phyloP scores from a whole-genome alignment of 2,888 invertebrate species.

The Hipparchia semele region DNA sequence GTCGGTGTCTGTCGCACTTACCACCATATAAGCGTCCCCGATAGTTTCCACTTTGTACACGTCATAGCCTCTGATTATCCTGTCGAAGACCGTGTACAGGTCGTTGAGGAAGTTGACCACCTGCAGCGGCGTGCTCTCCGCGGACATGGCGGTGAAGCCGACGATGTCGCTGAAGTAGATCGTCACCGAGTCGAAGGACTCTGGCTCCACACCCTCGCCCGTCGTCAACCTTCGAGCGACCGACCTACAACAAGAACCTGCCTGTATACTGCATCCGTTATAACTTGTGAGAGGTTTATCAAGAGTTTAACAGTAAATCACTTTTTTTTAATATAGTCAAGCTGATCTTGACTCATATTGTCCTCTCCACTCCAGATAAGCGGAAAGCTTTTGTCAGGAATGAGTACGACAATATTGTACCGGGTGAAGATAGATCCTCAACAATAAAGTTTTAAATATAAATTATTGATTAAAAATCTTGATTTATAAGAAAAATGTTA shows the following conservation, averaged over 20 bases:
- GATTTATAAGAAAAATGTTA: too few species aligned
- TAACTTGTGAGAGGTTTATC: too few species aligned
- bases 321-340: too few species aligned
- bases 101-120: conserved; percentile 99
- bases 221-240: conserved; percentile 94
- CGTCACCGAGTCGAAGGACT: conserved; percentile 96
- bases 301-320: too few species aligned
- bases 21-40: conserved; percentile 90
- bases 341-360: too few species aligned
- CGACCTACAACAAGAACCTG: conserved; percentile 83
- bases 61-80: conserved; percentile 97
- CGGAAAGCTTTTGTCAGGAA: too few species aligned
- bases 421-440: too few species aligned
- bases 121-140: conserved; percentile 95
- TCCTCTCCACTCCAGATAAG: too few species aligned
- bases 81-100: conserved; percentile 98
- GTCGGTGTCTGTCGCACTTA: conserved; percentile 56
- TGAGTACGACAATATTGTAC: too few species aligned
- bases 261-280: conserved; percentile 5
- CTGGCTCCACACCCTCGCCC: conserved; percentile 95
- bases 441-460: too few species aligned
- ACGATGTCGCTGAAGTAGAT: conserved; percentile 99
- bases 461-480: too few species aligned
- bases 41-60: conserved; percentile 99
- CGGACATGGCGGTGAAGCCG: conserved; percentile 97